Evolutionary conservation across 1,140 invertebrate species (phyloP), one percentile per base, ranked within the genome.

Genomic region (Acromyrmex echinatior): DNA sequence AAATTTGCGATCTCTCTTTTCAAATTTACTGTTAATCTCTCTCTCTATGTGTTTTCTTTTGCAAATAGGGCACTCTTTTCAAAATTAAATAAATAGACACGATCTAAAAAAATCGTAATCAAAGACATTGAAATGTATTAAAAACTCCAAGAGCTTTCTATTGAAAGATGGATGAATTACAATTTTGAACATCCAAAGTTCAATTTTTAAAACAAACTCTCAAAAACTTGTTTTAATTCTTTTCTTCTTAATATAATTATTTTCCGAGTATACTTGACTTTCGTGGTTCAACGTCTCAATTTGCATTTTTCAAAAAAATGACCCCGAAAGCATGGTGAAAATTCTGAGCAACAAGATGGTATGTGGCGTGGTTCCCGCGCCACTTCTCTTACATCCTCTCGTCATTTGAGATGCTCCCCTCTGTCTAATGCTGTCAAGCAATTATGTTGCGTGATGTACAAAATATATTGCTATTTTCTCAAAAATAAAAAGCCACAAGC

Each of bases 341-440:
- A 86, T 88, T 86, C 84, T 79, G 45, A 53, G 56, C 31, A 65
- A 70, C 63, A 86, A 86, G 63, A 86, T 62, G 86, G 85, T 86
- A 79, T 73, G 77, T 62, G 58, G 71, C 81, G 80, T 68, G 85
- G 88, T 93, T 93, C 93, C 93, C 93, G 93, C 93, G 93, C 89
- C 93, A 93, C 93, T 93, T 93, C 87, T 89, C 91, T 86, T 85
- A 93, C 92, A 93, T 93, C 93, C 93, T 93, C 91, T 90, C 77
- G 85, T 91, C 90, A 92, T 93, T 92, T 90, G 88, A 91, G 90
- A 92, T 92, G 79, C 87, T 87, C 91, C 87, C 90, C 89, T 90
- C 81, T 87, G 81, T 49, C 86, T 76, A 78, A 88, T 91, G 86
- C 87, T 82, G 86, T 90, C 82, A 87, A 88, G 76, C 89, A 91